Conservation (phyloP, 2,888 invertebrate genomes). For the Ceriagrion tenellum region DNA sequence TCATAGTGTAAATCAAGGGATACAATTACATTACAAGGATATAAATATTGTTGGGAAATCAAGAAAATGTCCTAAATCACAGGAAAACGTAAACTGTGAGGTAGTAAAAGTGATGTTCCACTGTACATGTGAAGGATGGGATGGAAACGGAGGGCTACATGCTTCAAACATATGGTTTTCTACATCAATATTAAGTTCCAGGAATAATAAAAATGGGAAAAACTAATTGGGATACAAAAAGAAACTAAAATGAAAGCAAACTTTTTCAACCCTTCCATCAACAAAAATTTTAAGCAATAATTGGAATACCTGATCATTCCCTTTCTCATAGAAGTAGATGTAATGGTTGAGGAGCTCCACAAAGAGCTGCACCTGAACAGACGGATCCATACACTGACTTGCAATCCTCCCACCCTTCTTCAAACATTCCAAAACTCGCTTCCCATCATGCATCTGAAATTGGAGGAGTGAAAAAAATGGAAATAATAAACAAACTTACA, state of each 20-base stretch:
- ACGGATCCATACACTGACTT: conserved; percentile 98
- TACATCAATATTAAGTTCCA: too few species aligned
- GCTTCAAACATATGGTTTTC: too few species aligned
- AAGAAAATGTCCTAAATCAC: too few species aligned
- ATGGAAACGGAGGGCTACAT: too few species aligned
- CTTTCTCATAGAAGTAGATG: conserved; percentile 94
- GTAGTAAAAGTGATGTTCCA: too few species aligned
- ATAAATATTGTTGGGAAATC: too few species aligned
- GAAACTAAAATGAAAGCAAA: neutral
- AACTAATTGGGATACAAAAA: neutral
- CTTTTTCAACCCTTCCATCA: neutral
- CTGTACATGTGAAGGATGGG: too few species aligned
- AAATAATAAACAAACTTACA: conserved; percentile 72
- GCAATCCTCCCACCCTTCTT: conserved; percentile 97
- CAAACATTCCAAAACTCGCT: conserved; percentile 95
- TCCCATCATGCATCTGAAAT: conserved; percentile 90
- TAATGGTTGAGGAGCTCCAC: conserved; percentile 97
- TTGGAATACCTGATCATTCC: conserved; percentile 83
- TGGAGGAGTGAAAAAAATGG: neutral
- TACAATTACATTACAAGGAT: too few species aligned
- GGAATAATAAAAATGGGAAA: too few species aligned
- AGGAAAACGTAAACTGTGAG: too few species aligned
- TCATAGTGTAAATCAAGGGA: too few species aligned
- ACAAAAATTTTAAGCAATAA: neutral
- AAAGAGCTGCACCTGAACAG: conserved; percentile 97